These are phyloP conservation scores for Eupithecia exiguata DNA, from an alignment of 2,888 invertebrate genomes.

Conservation along the genomic window DNA sequence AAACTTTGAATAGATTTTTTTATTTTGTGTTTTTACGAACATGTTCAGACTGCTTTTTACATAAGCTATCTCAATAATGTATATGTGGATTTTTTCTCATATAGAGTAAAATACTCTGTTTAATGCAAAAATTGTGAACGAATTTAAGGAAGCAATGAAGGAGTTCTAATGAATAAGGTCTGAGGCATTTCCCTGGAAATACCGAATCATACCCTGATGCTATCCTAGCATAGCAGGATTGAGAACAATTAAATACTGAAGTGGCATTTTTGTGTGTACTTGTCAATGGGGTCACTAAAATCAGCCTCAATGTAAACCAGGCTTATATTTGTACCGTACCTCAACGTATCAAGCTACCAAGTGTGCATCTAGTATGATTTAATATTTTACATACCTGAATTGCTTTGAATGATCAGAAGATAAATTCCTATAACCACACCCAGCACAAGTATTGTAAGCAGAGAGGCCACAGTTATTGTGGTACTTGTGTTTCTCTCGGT, in stretches of 20 bases:
- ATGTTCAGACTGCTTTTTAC: no score
- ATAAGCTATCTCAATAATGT: no score
- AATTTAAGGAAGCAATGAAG: neutral
- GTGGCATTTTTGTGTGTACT: neutral
- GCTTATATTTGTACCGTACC: no score
- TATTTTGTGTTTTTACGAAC: no score
- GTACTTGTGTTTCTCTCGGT: conserved; percentile 48
- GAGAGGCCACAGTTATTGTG: conserved; percentile 55
- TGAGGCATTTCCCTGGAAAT: neutral
- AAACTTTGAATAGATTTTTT: no score
- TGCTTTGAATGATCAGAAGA: conserved; percentile 65
- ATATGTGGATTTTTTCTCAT: no score
- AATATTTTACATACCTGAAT: conserved; percentile 54
- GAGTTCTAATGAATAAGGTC: neutral
- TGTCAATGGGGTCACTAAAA: neutral
- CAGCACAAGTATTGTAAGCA: conserved; percentile 60
- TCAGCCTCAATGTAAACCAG: neutral
- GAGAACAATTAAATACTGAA: neutral
- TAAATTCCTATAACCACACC: conserved; percentile 71
- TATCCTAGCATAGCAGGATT: neutral
- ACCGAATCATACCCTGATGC: neutral
- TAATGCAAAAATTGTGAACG: neutral
- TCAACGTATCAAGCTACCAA: neutral
- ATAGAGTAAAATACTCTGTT: no score
- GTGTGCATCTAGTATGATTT: neutral